Evolutionary conservation across 2,113 vertebrate species (phyloP), one percentile per base, ranked within the genome.

Genomic region (Elephantulus edwardii): DNA sequence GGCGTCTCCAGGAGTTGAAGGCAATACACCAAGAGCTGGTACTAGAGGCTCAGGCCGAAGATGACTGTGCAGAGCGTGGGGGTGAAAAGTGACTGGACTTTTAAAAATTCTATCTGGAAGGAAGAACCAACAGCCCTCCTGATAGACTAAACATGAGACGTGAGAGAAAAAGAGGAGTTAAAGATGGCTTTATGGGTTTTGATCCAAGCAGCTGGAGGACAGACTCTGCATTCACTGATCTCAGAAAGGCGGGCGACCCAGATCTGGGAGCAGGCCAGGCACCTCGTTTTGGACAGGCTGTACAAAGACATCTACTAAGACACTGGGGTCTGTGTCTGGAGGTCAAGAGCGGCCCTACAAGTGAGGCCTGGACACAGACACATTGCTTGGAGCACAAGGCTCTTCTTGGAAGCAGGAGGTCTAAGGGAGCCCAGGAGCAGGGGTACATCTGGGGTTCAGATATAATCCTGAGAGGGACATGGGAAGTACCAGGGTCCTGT

Each of bases 51-150:
- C 56, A 58, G 35, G n/a, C n/a, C 14, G n/a, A 62, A 76, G 33
- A 14, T 16, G 14, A n/a, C n/a, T n/a, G n/a, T n/a, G n/a, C n/a
- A n/a, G 1, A 6, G 9, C 0, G 0, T 20, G 9, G 2, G 62
- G 1, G 6, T 56, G 46, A 80, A 77, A 28, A 46, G 33, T 1
- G 26, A 10, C 30, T 26, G 10, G 5, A 28, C 20, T 86, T 76
- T 64, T 88, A 22, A 40, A 82, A 44, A 22, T 26, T 66, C 28
- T n/a, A 6, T 17, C 80, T 89, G n/a, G 28, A 44, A 86, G n/a
- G 42, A 78, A 72, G 20, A 46, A 19, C 40, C 62, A 40, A 81
- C 60, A 48, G 52, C 19, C 66, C 44, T 60, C 17, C 52, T 35
- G 56, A 24, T 17, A 83, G 20, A 62, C 4, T 50, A 16, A 87